These are phyloP conservation scores for Neosilurus mollespiculum DNA, from an alignment of 2,797 vertebrate species.

Conservation along the genomic window DNA sequence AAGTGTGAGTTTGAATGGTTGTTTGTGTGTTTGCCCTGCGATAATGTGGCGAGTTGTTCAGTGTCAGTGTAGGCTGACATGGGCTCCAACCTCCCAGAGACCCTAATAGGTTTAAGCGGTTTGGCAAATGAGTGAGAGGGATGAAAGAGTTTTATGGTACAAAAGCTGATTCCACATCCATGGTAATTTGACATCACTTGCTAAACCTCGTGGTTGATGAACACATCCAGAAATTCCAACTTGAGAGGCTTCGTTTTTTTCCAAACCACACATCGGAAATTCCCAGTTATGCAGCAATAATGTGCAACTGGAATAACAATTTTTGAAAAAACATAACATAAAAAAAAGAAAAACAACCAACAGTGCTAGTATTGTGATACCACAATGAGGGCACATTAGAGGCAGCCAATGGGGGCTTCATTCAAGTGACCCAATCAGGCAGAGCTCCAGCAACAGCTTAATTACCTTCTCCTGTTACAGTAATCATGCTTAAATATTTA, in stretches of 20 bases:
- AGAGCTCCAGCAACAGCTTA: constrained; percentile 62
- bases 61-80: too few species aligned
- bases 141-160: too few species aligned
- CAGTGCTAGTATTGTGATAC: neutral
- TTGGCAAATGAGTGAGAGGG: too few species aligned
- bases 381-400: constrained; percentile 27
- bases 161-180: too few species aligned
- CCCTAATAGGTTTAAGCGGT: too few species aligned
- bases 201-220: too few species aligned
- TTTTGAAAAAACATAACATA: too few species aligned
- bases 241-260: neutral
- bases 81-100: too few species aligned
- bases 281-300: neutral
- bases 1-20: too few species aligned
- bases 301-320: neutral
- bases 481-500: constrained; percentile 81
- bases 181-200: too few species aligned
- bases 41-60: too few species aligned
- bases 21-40: too few species aligned
- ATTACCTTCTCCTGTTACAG: constrained; percentile 69
- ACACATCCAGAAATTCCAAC: neutral
- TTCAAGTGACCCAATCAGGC: constrained; percentile 52
- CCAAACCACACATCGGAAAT: neutral
- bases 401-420: constrained; percentile 30
- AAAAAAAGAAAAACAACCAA: neutral